Percentiles rank a stretch among this genome's conserved stretches.
Conservation (phyloP, 1,140 invertebrate species). For the Lordiphosa clarofinis region DNA sequence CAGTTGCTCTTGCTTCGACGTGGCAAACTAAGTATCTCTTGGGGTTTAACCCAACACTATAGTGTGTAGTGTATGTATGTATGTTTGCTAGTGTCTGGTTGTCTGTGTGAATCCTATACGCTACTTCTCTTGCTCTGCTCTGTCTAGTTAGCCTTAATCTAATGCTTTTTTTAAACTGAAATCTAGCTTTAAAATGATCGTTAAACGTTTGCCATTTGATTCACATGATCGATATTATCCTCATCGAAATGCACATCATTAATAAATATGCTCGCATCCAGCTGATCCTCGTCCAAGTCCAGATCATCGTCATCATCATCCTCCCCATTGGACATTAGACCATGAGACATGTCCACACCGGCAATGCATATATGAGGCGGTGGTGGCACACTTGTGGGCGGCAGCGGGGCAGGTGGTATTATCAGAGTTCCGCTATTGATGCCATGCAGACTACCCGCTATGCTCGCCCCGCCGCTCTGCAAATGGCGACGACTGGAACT, state of each 20-base stretch:
- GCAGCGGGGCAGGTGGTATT: slow-evolving; percentile 76
- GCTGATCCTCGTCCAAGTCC: slow-evolving; percentile 63
- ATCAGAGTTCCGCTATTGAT: slow-evolving; percentile 75
- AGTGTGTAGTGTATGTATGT: slow-evolving; percentile 16
- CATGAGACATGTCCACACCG: slow-evolving; percentile 63
- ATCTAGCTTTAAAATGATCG: slow-evolving; percentile 65
- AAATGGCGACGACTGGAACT: slow-evolving; percentile 79
- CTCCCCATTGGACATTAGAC: slow-evolving; percentile 63
- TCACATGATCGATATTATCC: slow-evolving; percentile 70
- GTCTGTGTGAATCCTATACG: slow-evolving; percentile 10
- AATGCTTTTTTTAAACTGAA: slow-evolving; percentile 62
- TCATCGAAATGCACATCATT: slow-evolving; percentile 79
- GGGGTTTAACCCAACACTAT: no score
- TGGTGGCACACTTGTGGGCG: slow-evolving; percentile 75
- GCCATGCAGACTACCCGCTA: slow-evolving; percentile 78
- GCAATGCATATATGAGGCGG: slow-evolving; percentile 77
- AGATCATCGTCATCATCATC: slow-evolving; percentile 74
- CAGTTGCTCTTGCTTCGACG: no score
- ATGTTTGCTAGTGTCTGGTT: slow-evolving; percentile 14
- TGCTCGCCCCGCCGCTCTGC: slow-evolving; percentile 75
- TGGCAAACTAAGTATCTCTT: no score
- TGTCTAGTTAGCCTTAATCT: slow-evolving; percentile 50
- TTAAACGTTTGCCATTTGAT: slow-evolving; percentile 79
- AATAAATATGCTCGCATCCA: slow-evolving; percentile 71
- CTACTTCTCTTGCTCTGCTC: slow-evolving; percentile 31